These are phyloP conservation scores for Zeus faber DNA, from an alignment of 2,113 vertebrate species.

Conservation along the genomic window DNA sequence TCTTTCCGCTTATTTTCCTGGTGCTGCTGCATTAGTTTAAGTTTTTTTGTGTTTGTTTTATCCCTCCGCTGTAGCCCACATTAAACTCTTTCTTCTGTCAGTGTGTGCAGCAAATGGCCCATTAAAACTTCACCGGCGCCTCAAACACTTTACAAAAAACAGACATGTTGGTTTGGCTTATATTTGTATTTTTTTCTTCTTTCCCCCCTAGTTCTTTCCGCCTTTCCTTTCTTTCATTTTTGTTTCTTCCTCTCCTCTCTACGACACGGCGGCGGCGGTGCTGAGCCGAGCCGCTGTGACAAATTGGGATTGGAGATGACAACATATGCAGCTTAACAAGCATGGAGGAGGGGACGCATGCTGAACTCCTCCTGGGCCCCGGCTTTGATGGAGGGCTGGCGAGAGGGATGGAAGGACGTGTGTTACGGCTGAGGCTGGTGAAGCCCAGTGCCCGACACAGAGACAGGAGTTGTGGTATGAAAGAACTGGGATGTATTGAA, in stretches of 20 bases:
- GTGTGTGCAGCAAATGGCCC: slow-evolving; percentile 23
- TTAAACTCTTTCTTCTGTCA: slow-evolving; percentile 15
- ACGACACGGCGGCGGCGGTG: slow-evolving; percentile 45
- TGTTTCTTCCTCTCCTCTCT: slow-evolving; percentile 27
- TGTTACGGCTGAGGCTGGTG: too few species aligned
- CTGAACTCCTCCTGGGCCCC: slow-evolving; percentile 64
- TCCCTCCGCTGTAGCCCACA: slow-evolving; percentile 22
- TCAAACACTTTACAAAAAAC: slow-evolving; percentile 35
- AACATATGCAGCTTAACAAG: slow-evolving; percentile 71
- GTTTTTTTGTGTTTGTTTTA: slow-evolving; percentile 8
- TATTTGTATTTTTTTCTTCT: slow-evolving; percentile 32
- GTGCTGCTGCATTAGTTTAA: slow-evolving; percentile 12
- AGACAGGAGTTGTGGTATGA: too few species aligned
- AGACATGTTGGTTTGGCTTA: slow-evolving; percentile 35
- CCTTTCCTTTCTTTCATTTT: slow-evolving; percentile 10
- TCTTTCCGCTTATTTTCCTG: too few species aligned
- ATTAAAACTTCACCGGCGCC: slow-evolving; percentile 48
- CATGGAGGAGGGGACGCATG: slow-evolving; percentile 64
- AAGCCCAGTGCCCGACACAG: too few species aligned
- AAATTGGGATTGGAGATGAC: slow-evolving; percentile 73
- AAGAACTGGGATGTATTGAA: too few species aligned
- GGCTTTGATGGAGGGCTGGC: slow-evolving; percentile 70
- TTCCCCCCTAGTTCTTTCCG: slow-evolving; percentile 7
- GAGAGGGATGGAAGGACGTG: slow-evolving; percentile 58
- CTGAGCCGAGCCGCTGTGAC: slow-evolving; percentile 66